These are phyloP conservation scores for Harpegnathos saltator DNA, from an alignment of 1,140 invertebrate species.

Conservation along the genomic window DNA sequence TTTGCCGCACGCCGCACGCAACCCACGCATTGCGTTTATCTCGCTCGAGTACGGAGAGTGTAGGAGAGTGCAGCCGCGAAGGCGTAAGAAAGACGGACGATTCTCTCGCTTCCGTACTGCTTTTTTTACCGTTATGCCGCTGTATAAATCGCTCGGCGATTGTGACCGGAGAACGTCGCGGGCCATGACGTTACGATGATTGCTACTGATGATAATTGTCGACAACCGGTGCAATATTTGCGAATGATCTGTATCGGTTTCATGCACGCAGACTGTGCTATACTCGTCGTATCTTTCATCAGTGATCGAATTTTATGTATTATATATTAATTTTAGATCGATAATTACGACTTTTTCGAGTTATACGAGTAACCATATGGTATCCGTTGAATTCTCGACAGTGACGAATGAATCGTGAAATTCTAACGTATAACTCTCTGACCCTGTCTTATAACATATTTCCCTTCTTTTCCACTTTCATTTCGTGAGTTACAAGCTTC, in stretches of 20 bases:
- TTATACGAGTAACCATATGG: conserved; percentile 30
- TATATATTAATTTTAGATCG: conserved; percentile 19
- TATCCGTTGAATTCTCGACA: background rate
- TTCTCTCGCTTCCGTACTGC: background rate
- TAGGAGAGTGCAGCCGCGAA: background rate
- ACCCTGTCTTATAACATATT: background rate
- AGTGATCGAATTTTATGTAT: background rate
- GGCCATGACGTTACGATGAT: background rate
- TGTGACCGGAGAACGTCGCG: background rate
- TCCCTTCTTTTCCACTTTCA: background rate
- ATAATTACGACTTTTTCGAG: background rate
- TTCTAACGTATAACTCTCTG: too few species aligned
- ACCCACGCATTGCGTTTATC: background rate
- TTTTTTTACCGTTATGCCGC: conserved; percentile 48
- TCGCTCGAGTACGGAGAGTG: background rate
- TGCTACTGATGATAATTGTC: background rate
- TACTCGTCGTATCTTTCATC: background rate
- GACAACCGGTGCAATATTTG: background rate
- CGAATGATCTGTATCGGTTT: background rate
- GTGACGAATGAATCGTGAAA: background rate
- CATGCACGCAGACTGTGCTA: background rate
- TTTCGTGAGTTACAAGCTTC: background rate
- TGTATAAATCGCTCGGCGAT: conserved; percentile 15
- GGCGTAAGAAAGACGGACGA: conserved; percentile 3
- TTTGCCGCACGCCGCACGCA: background rate